Base-by-base conservation (phyloP, 1,140 invertebrate genomes). In the Dufourea novaeangliae region DNA sequence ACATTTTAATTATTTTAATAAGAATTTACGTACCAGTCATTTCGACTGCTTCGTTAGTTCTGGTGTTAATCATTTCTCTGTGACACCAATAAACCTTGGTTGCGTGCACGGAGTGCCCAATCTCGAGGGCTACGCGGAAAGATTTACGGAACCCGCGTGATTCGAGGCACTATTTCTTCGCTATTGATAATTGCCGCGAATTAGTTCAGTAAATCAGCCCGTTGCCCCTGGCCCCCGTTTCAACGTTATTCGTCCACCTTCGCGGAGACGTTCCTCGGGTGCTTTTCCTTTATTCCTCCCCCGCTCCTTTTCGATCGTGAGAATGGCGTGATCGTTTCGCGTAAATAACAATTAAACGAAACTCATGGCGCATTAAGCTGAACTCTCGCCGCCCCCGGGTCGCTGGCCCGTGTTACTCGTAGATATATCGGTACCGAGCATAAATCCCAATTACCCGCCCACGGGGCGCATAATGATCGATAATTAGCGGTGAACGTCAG, bases 321-420 rank as follows among this genome's bases (percentile, higher is more conserved):
- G 77, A 80, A 87, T 82, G 80, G 89, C 89, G 88, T 90, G 89
- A 90, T 89, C 86, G 84, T 83, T 75, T 72, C 76, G 80, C 87
- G 89, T 91, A 90, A 90, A 90, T 90, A 91, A 90, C 87, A 90
- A 90, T 90, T 90, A 89, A 90, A 88, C 68, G 79, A 83, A 86
- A 84, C 70, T 72, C 80, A 52, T 69, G 61, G 75, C 70, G 75
- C 83, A 85, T 84, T 88, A 86, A 87, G 70, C 80, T 76, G 46
- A 83, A 77, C 71, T 81, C 52, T 81, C 78, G 77, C 62, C 76
- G 57, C 71, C 63, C 66, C 78, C 68, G 73, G 80, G 84, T 72
- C 41, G 27, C 34, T 17, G 69, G 41, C 41, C 37, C 44, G 59
- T 68, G 20, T 44, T 52, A 76, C 77, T 77, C 39, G 50, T 70